A percentile compares a stretch with the other conserved stretches of the same genome.
These are phyloP conservation scores for Hystrix cristata DNA, from an alignment of 2,113 vertebrate genomes.

Conservation along the genomic window DNA sequence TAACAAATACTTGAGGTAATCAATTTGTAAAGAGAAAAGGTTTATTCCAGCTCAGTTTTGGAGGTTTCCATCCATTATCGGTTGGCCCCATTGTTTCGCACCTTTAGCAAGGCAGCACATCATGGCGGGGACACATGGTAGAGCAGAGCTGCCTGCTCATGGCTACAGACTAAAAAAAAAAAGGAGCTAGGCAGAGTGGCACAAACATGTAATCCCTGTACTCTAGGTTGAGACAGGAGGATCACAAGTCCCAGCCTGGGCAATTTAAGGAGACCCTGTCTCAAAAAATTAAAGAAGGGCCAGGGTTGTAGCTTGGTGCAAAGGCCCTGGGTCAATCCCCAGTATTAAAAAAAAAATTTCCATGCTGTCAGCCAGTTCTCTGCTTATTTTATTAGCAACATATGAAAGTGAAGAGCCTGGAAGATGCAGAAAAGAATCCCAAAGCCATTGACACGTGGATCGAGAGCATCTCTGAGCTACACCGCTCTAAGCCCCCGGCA, in stretches of 20 bases:
- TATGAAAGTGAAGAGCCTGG: conserved; percentile 94
- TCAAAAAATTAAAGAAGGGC: no score
- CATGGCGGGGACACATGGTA: background rate
- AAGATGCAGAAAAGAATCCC: conserved; percentile 92
- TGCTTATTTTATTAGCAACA: conserved; percentile 87
- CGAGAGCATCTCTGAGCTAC: conserved; percentile 94
- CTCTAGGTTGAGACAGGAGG: no score
- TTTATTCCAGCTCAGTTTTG: background rate
- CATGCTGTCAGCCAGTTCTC: background rate
- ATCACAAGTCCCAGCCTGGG: no score
- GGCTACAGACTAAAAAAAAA: no score
- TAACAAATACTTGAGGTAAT: background rate
- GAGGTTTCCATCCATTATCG: background rate
- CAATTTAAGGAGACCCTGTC: no score
- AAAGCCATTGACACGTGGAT: conserved; percentile 94
- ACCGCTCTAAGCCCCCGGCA: conserved; percentile 91
- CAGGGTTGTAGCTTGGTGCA: no score
- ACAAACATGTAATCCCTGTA: no score
- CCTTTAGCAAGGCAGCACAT: background rate
- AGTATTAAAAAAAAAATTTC: background rate
- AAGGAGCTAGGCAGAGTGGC: no score
- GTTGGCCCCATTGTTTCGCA: background rate
- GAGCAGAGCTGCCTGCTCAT: no score
- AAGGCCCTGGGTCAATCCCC: no score
- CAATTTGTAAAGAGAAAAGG: background rate